Evolutionary conservation across 2,797 vertebrate genomes (phyloP).

Genomic region (Brachymystax lenok): DNA sequence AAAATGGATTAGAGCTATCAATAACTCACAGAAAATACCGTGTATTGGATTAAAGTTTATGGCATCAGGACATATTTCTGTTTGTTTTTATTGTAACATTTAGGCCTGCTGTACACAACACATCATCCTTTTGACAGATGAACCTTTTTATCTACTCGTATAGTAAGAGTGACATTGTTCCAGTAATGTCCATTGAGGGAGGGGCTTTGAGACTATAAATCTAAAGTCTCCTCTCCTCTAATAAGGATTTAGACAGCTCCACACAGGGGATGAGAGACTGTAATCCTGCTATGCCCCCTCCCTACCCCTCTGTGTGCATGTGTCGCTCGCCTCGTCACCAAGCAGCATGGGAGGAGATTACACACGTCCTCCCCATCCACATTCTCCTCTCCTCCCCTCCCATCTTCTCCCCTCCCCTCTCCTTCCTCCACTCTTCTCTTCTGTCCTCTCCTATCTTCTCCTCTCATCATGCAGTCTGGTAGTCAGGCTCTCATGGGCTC

Average conservation of each 20-base stretch:
- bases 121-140: background rate
- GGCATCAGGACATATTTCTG: background rate
- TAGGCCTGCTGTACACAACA: background rate
- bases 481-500: background rate
- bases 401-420: too few relatives aligned
- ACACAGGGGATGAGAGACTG: background rate
- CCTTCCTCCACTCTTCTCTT: too few relatives aligned
- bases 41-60: background rate
- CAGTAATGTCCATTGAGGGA: background rate
- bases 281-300: background rate
- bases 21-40: background rate
- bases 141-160: background rate
- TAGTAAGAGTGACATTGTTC: background rate
- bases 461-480: background rate
- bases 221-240: background rate
- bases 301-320: background rate
- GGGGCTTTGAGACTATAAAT: background rate
- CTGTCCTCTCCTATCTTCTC: too few relatives aligned
- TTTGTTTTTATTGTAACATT: background rate
- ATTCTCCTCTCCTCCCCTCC: too few relatives aligned
- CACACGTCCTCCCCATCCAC: background rate
- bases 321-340: background rate
- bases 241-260: conserved; percentile 10
- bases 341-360: background rate
- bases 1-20: too few relatives aligned